Conservation (phyloP, 2,888 invertebrate genomes). For the Melieria omissa region DNA sequence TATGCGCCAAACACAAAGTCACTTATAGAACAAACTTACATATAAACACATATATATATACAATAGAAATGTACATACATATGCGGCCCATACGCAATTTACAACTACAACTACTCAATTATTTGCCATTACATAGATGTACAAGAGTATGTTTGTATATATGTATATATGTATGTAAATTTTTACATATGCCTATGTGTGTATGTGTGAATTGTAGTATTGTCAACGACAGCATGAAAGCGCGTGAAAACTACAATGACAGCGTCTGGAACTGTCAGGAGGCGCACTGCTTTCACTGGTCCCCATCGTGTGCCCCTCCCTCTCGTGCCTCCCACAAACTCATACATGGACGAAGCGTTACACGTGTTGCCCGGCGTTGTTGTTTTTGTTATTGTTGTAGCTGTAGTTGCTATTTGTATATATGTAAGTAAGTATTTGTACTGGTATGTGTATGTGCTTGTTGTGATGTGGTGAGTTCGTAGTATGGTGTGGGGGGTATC, state of each 20-base stretch:
- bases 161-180: not conserved
- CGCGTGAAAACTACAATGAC: not conserved
- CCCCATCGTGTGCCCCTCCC: not conserved
- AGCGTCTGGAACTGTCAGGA: too few relatives aligned
- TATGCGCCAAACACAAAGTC: constrained; percentile 4
- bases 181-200: not conserved
- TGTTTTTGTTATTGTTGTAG: not conserved
- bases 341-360: not conserved
- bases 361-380: constrained; percentile 3
- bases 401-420: not conserved
- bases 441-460: not conserved
- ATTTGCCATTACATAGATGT: not conserved
- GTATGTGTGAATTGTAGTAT: not conserved
- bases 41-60: not conserved
- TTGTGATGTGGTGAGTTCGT: not conserved
- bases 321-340: not conserved
- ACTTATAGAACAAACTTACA: constrained; percentile 23
- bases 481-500: constrained; percentile 36
- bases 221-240: constrained; percentile 1
- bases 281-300: not conserved
- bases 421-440: not conserved
- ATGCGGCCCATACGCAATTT: not conserved
- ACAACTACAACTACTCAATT: not conserved
- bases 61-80: not conserved
- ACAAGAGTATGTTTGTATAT: not conserved